These are phyloP conservation scores for Phasia obesa DNA, from an alignment of 2,888 invertebrate genomes.

Conservation along the genomic window DNA sequence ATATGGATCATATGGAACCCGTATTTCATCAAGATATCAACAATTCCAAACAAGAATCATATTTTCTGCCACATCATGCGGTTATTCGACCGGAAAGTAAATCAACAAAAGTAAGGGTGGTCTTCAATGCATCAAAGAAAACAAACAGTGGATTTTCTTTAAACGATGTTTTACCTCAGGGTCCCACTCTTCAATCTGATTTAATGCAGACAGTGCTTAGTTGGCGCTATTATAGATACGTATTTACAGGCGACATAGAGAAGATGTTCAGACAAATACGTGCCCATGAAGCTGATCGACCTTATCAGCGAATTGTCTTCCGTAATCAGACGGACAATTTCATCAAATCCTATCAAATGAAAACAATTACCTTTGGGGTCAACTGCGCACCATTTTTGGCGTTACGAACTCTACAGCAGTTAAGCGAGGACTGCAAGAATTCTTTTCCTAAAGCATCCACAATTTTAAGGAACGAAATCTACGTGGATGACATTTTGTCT, in stretches of 20 bases:
- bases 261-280: neutral
- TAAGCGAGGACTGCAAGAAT: too few relatives aligned
- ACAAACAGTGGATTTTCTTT: conserved; percentile 53
- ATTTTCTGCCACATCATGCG: conserved; percentile 39
- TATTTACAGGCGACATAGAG: too few relatives aligned
- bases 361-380: too few relatives aligned
- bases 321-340: too few relatives aligned
- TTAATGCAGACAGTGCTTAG: conserved; percentile 45
- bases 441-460: too few relatives aligned
- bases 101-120: conserved; percentile 66
- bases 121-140: conserved; percentile 68
- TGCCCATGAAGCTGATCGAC: too few relatives aligned
- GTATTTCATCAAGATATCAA: neutral
- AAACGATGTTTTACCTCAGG: conserved; percentile 60
- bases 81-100: conserved; percentile 57
- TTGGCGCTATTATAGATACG: conserved; percentile 41
- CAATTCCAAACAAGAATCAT: conserved; percentile 4
- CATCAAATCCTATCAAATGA: too few relatives aligned
- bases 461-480: too few relatives aligned
- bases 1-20: conserved; percentile 3
- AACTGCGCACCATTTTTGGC: too few relatives aligned
- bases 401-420: too few relatives aligned
- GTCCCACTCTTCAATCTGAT: conserved; percentile 62
- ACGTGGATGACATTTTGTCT: too few relatives aligned
- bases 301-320: too few relatives aligned